Base-by-base conservation (phyloP, 2,113 vertebrate genomes). In the Lipotes vexillifer region DNA sequence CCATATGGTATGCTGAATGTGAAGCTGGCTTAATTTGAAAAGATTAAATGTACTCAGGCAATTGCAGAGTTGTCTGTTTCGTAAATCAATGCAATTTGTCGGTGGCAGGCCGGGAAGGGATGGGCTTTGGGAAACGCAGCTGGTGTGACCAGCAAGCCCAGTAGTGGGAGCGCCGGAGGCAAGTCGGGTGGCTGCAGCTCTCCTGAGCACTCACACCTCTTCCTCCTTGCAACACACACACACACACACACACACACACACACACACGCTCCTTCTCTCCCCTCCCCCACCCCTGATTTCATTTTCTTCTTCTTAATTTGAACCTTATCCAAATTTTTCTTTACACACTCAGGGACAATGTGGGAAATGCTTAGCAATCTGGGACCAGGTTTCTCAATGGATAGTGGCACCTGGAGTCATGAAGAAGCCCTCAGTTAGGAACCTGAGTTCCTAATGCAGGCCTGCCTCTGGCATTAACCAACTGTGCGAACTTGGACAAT, bases 21-120 rank as follows among this genome's bases (percentile, higher is more conserved):
- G 97, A 96, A 96, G 97, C 65, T 97, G 97, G 97, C 93, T 97
- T 98, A 97, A 98, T 97, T 97, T 90, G 92, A 97, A 97, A 95
- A 97, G 96, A 98, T 97, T 95, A 96, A 98, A 98, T 95, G 92
- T 89, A 89, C 87, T 92, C 92, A 97, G 96, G 97, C 98, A 97
- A 97, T 95, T 92, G 96, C 92, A 82, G 96, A 94, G 89, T 90
- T 98, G 97, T 97, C 96, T 98, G 96, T 83, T 97, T 97, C 93
- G 95, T 96, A 97, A 97, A 97, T 97, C 96, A 97, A 38, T 65
- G 96, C 95, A 96, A 96, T 98, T 97, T 94, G 96, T 97, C 9
- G 15, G 88, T 74, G 96, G 93, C 86, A 94, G 92, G 77, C 89
- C 17, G 9, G 80, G 86, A 55, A 69, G 59, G 59, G 86, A 80